Base-by-base conservation (phyloP, 2,888 invertebrate genomes). In the Leistus spinibarbis region DNA sequence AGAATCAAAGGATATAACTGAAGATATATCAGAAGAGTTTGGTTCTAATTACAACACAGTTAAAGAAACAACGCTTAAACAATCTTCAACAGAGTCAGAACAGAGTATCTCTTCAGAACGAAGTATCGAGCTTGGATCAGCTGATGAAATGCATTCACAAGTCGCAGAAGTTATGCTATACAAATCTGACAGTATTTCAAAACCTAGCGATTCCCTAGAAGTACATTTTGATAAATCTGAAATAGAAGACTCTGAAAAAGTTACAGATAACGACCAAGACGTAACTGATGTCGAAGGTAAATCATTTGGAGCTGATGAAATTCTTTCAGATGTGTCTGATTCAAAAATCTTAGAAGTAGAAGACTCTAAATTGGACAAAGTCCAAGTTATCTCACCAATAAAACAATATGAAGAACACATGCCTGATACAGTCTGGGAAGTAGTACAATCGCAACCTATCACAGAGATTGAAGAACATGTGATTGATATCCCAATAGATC, bases 181-280 rank as follows among this genome's bases (percentile, higher is more conserved):
- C 16, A 79, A 78, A 69, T 79, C 79, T 64, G 83, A 83, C 57
- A 82, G 80, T 54, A 81, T 84, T 19, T 82, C 84, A 2, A 86
- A 85, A 80, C 85, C 85, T 1, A 82, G 83, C 27, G 86, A 86
- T 79, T 86, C 86, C 19, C 77, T 87, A 81, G 87, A 88, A 81
- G 87, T 87, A 2, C 87, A 87, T 77, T 85, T 88, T 9, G 87
- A 88, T 78, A 88, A 88, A 81, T 86, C 86, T 78, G 88, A 88
- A 81, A 82, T 85, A 27, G 87, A 88, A 82, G 85, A 86, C 76
- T 86, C 86, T 0, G 87, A 87, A 81, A 88, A 87, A 80, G 81
- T 84, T n/a, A 82, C 82, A 22, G 87, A 87, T 75, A 76, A 84
- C 22, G 86, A 86, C 71, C 85, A 84, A 79, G 85, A 85, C 69